phyloP scores from a whole-genome alignment of 1,140 invertebrate species.

The Pseudomyrmex concolor region DNA sequence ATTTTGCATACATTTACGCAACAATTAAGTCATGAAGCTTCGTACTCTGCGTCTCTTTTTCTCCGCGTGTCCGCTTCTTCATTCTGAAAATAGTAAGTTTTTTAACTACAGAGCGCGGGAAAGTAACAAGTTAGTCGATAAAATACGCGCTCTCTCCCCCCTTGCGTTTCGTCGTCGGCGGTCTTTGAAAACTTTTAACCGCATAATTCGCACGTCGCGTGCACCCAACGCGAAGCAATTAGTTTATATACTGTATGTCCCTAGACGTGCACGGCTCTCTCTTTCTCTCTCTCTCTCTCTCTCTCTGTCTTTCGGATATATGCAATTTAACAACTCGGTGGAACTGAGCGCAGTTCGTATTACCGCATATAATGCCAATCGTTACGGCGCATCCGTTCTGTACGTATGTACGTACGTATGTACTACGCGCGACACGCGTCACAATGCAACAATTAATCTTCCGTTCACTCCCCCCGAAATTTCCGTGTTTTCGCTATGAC shows the following conservation, averaged over 20 bases:
- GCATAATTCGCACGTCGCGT: slow-evolving; percentile 13
- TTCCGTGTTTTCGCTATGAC: slow-evolving; percentile 4
- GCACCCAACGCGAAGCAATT: slow-evolving; percentile 15
- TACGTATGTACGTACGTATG: no score
- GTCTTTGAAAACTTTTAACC: slow-evolving; percentile 24
- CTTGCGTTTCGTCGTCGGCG: neutral
- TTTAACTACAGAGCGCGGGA: neutral
- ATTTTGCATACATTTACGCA: slow-evolving; percentile 27
- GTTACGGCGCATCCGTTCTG: slow-evolving; percentile 12
- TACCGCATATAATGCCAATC: slow-evolving; percentile 39
- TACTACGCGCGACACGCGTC: neutral
- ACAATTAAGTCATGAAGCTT: neutral
- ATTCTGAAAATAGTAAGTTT: slow-evolving; percentile 1
- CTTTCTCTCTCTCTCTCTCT: no score
- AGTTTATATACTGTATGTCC: slow-evolving; percentile 15
- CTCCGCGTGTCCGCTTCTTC: neutral
- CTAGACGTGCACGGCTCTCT: neutral
- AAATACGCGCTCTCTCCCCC: neutral
- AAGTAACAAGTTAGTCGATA: slow-evolving; percentile 20
- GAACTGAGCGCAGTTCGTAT: slow-evolving; percentile 20
- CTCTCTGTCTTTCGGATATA: neutral
- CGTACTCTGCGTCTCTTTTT: neutral
- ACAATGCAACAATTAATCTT: slow-evolving; percentile 50
- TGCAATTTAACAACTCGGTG: slow-evolving; percentile 30
- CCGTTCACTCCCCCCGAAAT: slow-evolving; percentile 10